phyloP scores from a whole-genome alignment of 1,140 invertebrate genomes.

The Drosophila nebulosa region DNA sequence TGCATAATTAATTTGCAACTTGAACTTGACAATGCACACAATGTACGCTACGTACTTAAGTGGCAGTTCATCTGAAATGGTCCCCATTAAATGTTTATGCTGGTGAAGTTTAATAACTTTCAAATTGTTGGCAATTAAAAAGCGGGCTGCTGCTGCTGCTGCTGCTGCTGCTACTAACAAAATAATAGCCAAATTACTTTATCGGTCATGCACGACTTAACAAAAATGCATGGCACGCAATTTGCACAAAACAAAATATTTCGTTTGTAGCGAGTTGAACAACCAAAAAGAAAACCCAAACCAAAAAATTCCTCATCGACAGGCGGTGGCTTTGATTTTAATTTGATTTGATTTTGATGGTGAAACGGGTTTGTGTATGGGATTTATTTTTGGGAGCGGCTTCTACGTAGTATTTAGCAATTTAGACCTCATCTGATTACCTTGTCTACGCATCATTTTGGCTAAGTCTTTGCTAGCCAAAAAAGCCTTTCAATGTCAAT shows the following conservation, averaged over 20 bases:
- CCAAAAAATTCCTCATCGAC: constrained; percentile 1
- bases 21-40: constrained; percentile 67
- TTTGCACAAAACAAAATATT: constrained; percentile 43
- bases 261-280: constrained; percentile 51
- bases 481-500: constrained; percentile 70
- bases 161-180: background rate
- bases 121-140: constrained; percentile 70
- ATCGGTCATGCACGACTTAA: constrained; percentile 44
- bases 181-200: constrained; percentile 45
- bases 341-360: constrained; percentile 27
- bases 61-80: constrained; percentile 21
- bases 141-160: too few relatives aligned
- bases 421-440: constrained; percentile 9
- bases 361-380: constrained; percentile 36
- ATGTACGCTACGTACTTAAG: constrained; percentile 17
- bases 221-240: constrained; percentile 68
- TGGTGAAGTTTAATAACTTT: constrained; percentile 68
- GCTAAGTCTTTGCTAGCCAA: constrained; percentile 1
- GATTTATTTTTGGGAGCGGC: constrained; percentile 45
- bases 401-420: constrained; percentile 44
- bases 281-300: constrained; percentile 47
- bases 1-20: constrained; percentile 71
- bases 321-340: constrained; percentile 23
- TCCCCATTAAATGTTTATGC: constrained; percentile 54
- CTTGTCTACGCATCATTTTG: constrained; percentile 21